Evolutionary conservation across 2,113 vertebrate species (phyloP).

Genomic region (Hippopotamus amphibius): DNA sequence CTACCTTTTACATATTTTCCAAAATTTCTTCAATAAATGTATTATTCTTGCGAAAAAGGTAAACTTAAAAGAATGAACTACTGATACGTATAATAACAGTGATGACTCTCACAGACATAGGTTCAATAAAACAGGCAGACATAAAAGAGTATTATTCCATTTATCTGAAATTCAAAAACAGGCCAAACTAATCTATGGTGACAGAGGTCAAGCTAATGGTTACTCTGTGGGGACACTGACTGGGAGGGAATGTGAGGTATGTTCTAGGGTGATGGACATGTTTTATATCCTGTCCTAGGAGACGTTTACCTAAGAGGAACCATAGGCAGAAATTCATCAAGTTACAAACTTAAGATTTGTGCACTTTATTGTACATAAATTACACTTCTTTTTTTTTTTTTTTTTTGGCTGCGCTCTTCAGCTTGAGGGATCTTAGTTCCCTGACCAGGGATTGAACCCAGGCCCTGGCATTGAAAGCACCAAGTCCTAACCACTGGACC

Average conservation of each 20-base stretch:
- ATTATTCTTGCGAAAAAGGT: not conserved
- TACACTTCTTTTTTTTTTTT: not conserved
- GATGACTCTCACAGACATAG: not conserved
- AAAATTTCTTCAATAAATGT: not conserved
- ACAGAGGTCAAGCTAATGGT: not conserved
- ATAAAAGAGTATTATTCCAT: not conserved
- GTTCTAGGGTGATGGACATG: not conserved
- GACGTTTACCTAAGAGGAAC: not conserved
- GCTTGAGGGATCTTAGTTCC: not conserved
- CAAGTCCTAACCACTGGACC: not conserved
- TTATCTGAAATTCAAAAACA: not conserved
- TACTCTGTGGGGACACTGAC: not conserved
- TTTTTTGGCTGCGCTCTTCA: not conserved
- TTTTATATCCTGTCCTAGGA: not conserved
- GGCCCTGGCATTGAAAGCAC: not conserved
- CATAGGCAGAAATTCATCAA: not conserved
- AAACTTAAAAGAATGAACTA: slow-evolving; percentile 38
- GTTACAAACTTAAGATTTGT: not conserved
- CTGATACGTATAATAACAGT: not conserved
- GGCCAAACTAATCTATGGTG: not conserved
- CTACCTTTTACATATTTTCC: not conserved
- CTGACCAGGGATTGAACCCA: not conserved
- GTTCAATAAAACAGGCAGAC: not conserved
- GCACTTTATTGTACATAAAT: not conserved
- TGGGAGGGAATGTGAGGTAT: not conserved